Evolutionary conservation across 2,888 invertebrate genomes (phyloP), one percentile per base, ranked within the genome.

Genomic region (Agapostemon virescens): DNA sequence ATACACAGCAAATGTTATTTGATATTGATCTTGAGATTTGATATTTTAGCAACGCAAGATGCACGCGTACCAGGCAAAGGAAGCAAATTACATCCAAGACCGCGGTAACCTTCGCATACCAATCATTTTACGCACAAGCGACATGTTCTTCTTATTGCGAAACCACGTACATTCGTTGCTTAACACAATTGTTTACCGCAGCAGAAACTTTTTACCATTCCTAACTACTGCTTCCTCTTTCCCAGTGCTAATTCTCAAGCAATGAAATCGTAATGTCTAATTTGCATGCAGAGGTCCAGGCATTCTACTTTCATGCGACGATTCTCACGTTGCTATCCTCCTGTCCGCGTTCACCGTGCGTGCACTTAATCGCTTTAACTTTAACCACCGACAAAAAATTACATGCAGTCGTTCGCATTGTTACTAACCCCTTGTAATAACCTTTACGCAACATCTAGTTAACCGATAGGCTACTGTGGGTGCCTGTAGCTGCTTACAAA

Each of bases 231-330:
- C 15, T 23, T 64, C 23, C 23, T n/a, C n/a, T 15, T 38, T 38
- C 64, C n/a, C n/a, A n/a, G 64, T n/a, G 38, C 66, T 40, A 66
- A 66, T 66, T 66, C 40, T 66, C 66, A 26, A 40, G 66, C n/a
- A 66, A 58, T 30, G 58, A 58, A 38, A 40, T 23, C 66, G 40
- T 40, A 66, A 66, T 40, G 26, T 17, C 66, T 40, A 58, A 58
- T 58, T 58, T 70, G 66, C 40, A 13, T 58, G 40, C 4, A 26
- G 15, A 70, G 20, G 20, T 13, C 30, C 20, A 5, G 58, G 30
- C 58, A 30, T 26, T 26, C 58, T 6, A 3, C 15, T 36, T n/a
- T 20, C 26, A 26, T 40, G 52, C 15, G 26, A 52, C 23, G 23
- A 36, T 69, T 55, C 52, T 52, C 26, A 23, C 38, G 38, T 2